Conservation (phyloP, 2,888 invertebrate species). For the Apotomis betuletana region DNA sequence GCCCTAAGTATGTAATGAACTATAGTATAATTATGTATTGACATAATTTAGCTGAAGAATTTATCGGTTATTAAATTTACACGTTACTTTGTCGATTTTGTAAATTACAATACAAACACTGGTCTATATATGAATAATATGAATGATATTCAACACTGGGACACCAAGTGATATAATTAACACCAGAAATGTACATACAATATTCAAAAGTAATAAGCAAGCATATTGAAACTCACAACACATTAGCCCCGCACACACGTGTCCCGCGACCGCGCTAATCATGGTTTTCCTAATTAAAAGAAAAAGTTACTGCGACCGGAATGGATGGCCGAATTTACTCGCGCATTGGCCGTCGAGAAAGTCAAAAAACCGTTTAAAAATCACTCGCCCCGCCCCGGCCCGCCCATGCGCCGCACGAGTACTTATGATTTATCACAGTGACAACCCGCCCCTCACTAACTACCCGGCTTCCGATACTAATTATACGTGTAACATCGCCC, state of each 20-base stretch:
- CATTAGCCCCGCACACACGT: not conserved
- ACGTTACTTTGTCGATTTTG: no score
- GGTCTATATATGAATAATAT: no score
- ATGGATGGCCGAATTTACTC: slow-evolving; percentile 75
- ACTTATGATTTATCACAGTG: slow-evolving; percentile 82
- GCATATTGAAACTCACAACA: not conserved
- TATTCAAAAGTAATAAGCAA: not conserved
- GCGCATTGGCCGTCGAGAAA: slow-evolving; percentile 75
- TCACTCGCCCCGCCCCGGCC: slow-evolving; percentile 79
- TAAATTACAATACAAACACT: no score
- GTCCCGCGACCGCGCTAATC: slow-evolving; percentile 74
- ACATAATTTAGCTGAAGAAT: no score
- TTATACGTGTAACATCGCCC: slow-evolving; percentile 70
- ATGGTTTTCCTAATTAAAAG: slow-evolving; percentile 78
- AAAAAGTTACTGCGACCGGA: slow-evolving; percentile 78
- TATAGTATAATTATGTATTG: no score
- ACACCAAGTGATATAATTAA: no score
- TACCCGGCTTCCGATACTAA: slow-evolving; percentile 78
- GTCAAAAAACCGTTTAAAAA: slow-evolving; percentile 83
- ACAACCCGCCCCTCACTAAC: slow-evolving; percentile 80
- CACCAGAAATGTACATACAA: no score
- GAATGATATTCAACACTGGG: no score
- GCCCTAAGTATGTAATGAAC: no score
- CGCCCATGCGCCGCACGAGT: slow-evolving; percentile 74
- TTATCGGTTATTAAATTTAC: no score